phyloP scores from a whole-genome alignment of 2,888 invertebrate genomes.

The Lasioglossum figueresi region DNA sequence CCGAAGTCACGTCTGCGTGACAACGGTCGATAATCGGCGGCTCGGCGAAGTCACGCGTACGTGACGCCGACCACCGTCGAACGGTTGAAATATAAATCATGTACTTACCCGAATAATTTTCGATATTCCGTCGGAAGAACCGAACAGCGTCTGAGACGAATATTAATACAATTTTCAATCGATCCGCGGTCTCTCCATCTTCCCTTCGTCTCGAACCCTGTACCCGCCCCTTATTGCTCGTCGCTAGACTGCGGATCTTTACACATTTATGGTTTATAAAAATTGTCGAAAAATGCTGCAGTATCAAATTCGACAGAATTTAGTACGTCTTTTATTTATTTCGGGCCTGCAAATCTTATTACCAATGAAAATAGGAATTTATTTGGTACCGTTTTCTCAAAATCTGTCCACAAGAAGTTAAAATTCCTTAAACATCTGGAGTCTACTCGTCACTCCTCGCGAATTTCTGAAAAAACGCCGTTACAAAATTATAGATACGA shows the following conservation, averaged over 20 bases:
- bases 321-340: no score
- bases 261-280: no score
- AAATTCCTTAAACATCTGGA: no score
- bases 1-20: not conserved
- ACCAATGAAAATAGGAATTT: no score
- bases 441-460: not conserved
- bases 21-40: conserved; percentile 4
- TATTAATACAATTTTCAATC: conserved; percentile 58
- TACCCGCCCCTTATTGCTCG: no score
- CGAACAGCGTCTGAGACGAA: conserved; percentile 12
- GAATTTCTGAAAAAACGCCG: not conserved
- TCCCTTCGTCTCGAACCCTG: not conserved
- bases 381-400: no score
- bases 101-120: not conserved
- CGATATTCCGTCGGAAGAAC: conserved; percentile 16
- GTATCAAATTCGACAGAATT: no score
- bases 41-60: not conserved
- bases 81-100: not conserved
- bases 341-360: no score
- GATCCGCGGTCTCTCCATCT: conserved; percentile 23
- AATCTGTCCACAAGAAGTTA: no score
- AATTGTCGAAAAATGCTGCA: no score
- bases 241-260: no score
- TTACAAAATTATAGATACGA: no score
- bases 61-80: not conserved